phyloP scores from a whole-genome alignment of 2,113 vertebrate genomes.

The Prunella himalayana region DNA sequence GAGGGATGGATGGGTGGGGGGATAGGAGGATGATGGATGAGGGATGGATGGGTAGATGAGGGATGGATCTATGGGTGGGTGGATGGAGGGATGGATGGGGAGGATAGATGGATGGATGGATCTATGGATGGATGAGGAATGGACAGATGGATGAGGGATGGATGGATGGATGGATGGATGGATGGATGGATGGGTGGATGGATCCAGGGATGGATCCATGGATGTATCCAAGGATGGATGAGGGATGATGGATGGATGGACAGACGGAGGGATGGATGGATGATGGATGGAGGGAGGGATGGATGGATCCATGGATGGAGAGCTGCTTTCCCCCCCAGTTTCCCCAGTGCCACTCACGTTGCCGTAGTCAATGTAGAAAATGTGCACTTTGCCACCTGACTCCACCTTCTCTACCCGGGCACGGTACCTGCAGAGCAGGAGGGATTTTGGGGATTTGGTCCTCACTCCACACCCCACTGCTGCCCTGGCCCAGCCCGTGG shows the following conservation, averaged over 20 bases:
- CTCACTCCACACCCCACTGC: fast-evolving
- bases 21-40: not conserved
- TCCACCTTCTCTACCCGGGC: slow-evolving; percentile 93
- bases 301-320: not conserved
- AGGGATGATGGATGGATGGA: not conserved
- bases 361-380: slow-evolving; percentile 98
- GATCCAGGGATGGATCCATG: not conserved
- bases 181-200: not conserved
- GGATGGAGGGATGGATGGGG: too few species aligned
- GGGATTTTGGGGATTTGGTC: not conserved
- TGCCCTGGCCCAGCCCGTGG: fast-evolving
- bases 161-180: not conserved
- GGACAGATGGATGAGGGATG: too few species aligned
- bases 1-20: not conserved
- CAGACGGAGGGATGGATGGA: too few species aligned
- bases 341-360: slow-evolving; percentile 80
- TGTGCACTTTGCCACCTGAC: slow-evolving; percentile 84
- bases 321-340: fast-evolving
- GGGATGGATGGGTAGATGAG: not conserved
- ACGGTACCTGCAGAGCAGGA: slow-evolving; percentile 78
- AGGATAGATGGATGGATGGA: not conserved
- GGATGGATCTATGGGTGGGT: too few species aligned
- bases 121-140: not conserved
- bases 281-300: not conserved
- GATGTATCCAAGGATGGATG: too few species aligned